phyloP scores from a whole-genome alignment of 2,888 invertebrate genomes.

The Germaria angustata region DNA sequence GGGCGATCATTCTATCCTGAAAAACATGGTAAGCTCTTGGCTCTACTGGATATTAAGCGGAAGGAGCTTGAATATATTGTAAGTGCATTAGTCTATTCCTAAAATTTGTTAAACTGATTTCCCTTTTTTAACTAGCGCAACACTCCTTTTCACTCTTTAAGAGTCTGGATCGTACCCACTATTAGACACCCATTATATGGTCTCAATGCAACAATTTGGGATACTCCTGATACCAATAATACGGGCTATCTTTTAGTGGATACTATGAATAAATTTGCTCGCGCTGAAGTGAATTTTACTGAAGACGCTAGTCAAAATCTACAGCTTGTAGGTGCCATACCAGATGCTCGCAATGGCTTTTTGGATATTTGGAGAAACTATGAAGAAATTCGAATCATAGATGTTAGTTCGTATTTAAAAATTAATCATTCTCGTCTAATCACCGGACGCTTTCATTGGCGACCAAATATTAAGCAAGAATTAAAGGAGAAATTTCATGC shows the following conservation, averaged over 20 bases:
- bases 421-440: constrained; percentile 91
- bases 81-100: constrained; percentile 63
- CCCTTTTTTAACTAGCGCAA: constrained; percentile 80
- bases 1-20: constrained; percentile 82
- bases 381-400: constrained; percentile 88
- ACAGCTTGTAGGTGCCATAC: constrained; percentile 87
- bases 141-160: constrained; percentile 83
- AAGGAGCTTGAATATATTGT: constrained; percentile 86
- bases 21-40: constrained; percentile 82
- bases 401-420: constrained; percentile 88
- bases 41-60: constrained; percentile 81
- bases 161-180: constrained; percentile 81
- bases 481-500: constrained; percentile 81
- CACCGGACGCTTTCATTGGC: constrained; percentile 89
- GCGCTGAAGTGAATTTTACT: constrained; percentile 86
- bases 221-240: constrained; percentile 82
- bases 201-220: constrained; percentile 82
- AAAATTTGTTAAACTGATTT: neutral
- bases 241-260: constrained; percentile 83
- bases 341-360: constrained; percentile 87
- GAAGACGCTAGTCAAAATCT: constrained; percentile 85
- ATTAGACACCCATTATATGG: constrained; percentile 81
- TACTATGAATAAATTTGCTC: constrained; percentile 82
- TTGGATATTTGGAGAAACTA: constrained; percentile 91
- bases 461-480: constrained; percentile 86